Evolutionary conservation across 2,113 vertebrate species (phyloP).

Genomic region (Heliornis fulica): DNA sequence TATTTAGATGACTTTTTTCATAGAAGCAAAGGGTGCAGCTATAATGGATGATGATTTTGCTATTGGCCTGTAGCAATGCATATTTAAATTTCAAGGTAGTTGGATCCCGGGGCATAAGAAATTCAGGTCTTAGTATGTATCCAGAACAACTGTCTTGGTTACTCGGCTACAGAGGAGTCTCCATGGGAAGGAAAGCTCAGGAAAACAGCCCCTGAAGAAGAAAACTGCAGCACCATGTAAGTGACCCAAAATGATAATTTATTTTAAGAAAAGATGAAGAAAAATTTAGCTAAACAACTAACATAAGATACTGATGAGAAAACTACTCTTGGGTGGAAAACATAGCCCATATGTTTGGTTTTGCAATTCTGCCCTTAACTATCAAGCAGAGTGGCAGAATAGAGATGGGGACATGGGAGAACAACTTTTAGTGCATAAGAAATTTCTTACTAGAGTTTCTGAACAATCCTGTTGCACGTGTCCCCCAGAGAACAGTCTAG

Average conservation of each 20-base stretch:
- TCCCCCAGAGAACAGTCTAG: background rate
- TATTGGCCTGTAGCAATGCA: background rate
- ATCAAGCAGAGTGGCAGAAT: background rate
- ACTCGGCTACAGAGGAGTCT: background rate
- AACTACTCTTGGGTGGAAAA: background rate
- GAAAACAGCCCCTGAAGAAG: background rate
- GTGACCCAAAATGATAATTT: background rate
- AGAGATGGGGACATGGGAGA: background rate
- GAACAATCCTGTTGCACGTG: background rate
- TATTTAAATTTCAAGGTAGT: background rate
- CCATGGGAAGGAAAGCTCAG: background rate
- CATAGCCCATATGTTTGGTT: background rate
- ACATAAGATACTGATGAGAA: background rate
- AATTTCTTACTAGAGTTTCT: background rate
- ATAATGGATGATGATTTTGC: background rate
- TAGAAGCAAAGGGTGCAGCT: background rate
- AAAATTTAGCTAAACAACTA: background rate
- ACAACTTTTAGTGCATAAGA: background rate
- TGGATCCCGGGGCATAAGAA: background rate
- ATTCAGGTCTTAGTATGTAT: background rate
- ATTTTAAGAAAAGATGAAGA: background rate
- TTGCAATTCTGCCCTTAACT: background rate
- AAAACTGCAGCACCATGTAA: background rate
- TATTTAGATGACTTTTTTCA: background rate
- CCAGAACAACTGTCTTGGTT: background rate